Percentiles rank a stretch among this genome's conserved stretches.
Evolutionary conservation across 2,797 vertebrate genomes (phyloP).

Genomic region (Sorex maritimensis): DNA sequence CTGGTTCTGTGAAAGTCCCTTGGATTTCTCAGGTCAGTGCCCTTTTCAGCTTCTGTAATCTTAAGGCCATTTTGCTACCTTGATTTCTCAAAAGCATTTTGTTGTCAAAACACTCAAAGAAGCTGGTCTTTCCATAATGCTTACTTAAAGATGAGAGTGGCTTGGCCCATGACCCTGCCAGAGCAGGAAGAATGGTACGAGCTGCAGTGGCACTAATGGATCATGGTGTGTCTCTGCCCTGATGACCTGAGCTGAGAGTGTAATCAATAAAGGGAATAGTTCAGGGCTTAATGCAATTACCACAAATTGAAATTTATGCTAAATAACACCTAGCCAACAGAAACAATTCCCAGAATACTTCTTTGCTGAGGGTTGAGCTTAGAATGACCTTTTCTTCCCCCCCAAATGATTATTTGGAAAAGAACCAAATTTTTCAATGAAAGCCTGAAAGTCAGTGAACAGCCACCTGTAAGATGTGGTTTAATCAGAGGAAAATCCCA

Average conservation of each 20-base stretch:
- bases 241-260: conserved; percentile 7
- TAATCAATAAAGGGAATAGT: conserved; percentile 68
- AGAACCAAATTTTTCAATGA: not conserved
- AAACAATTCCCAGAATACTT: not conserved
- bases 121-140: conserved; percentile 30
- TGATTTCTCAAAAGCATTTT: conserved; percentile 54
- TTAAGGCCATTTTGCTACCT: not conserved
- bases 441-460: conserved; percentile 12
- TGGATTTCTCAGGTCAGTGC: conserved; percentile 6
- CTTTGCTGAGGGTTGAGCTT: not conserved
- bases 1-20: not conserved
- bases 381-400: not conserved
- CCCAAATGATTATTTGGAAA: not conserved
- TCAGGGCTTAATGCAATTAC: conserved; percentile 75
- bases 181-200: not conserved
- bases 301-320: conserved; percentile 68
- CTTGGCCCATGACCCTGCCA: not conserved
- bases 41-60: conserved; percentile 6
- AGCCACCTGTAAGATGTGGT: not conserved
- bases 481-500: not conserved
- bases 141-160: not conserved
- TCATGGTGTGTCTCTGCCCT: conserved; percentile 1
- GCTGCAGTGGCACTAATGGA: not conserved
- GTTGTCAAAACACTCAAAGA: conserved; percentile 41
- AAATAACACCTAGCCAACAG: conserved; percentile 66